These are phyloP conservation scores for Ips typographus DNA, from an alignment of 1,140 invertebrate species.

Conservation along the genomic window DNA sequence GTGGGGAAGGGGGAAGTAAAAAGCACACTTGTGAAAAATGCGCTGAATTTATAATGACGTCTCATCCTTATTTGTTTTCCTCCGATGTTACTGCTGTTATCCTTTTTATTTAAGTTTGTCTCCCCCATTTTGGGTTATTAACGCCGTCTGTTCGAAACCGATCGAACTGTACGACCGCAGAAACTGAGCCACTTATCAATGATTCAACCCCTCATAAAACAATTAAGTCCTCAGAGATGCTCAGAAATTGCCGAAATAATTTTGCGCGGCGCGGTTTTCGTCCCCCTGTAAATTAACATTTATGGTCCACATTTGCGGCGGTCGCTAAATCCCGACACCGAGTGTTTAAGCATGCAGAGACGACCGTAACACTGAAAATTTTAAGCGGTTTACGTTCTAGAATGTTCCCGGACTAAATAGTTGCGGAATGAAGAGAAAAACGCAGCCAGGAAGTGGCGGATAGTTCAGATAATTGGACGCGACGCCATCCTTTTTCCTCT, in stretches of 20 bases:
- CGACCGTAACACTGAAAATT: slow-evolving; percentile 7
- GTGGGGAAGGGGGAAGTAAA: slow-evolving; percentile 3
- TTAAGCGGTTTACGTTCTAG: slow-evolving; percentile 11
- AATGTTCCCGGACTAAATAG: neutral
- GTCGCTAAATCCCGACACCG: slow-evolving; percentile 17
- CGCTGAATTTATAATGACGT: slow-evolving; percentile 32
- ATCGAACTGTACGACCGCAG: too few species aligned
- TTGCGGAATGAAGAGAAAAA: neutral
- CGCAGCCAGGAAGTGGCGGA: too few species aligned
- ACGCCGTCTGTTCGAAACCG: neutral
- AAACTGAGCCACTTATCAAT: slow-evolving; percentile 9
- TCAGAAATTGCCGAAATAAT: slow-evolving; percentile 25
- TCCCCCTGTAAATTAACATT: slow-evolving; percentile 28
- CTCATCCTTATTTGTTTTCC: slow-evolving; percentile 30
- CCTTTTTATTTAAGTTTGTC: neutral
- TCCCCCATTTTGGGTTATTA: neutral
- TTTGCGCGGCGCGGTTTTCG: slow-evolving; percentile 23
- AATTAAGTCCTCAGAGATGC: slow-evolving; percentile 7
- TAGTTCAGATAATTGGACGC: too few species aligned
- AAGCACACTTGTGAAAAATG: slow-evolving; percentile 20
- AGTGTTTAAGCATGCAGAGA: slow-evolving; percentile 12
- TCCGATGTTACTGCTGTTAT: neutral
- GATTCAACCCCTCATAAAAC: slow-evolving; percentile 22
- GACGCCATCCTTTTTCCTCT: too few species aligned
- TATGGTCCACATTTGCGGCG: slow-evolving; percentile 23